These are phyloP conservation scores for Petrocephalus microphthalmus DNA, from an alignment of 2,113 vertebrate genomes.

Conservation along the genomic window DNA sequence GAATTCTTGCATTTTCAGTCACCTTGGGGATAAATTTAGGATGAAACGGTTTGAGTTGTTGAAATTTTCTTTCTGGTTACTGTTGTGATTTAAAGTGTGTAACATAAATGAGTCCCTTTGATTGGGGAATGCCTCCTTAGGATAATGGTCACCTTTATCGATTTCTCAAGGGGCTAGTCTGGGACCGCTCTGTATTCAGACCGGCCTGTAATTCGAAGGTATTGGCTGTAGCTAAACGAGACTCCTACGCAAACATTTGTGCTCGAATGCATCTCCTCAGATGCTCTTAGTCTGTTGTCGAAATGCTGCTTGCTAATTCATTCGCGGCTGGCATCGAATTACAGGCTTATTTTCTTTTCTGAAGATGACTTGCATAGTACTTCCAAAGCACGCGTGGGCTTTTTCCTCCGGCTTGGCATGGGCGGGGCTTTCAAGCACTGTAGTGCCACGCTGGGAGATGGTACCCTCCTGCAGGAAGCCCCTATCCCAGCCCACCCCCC, in stretches of 20 bases:
- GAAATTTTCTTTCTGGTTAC: background rate
- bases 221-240: background rate
- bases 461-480: background rate
- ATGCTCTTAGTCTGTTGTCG: background rate
- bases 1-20: background rate
- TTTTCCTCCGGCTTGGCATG: background rate
- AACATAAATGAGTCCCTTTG: background rate
- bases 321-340: background rate
- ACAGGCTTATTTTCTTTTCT: background rate
- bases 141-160: slow-evolving; percentile 12
- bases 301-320: background rate
- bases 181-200: background rate
- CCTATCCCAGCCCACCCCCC: background rate
- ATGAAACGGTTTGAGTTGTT: background rate
- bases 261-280: background rate
- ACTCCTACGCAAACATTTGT: background rate
- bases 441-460: background rate
- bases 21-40: background rate
- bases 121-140: background rate
- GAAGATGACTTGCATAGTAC: background rate
- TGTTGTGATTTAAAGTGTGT: background rate
- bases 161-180: background rate
- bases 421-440: background rate
- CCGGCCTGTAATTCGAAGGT: background rate
- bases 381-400: background rate